Base-by-base conservation (phyloP, 2,888 invertebrate species). In the Campoplex nolae region DNA sequence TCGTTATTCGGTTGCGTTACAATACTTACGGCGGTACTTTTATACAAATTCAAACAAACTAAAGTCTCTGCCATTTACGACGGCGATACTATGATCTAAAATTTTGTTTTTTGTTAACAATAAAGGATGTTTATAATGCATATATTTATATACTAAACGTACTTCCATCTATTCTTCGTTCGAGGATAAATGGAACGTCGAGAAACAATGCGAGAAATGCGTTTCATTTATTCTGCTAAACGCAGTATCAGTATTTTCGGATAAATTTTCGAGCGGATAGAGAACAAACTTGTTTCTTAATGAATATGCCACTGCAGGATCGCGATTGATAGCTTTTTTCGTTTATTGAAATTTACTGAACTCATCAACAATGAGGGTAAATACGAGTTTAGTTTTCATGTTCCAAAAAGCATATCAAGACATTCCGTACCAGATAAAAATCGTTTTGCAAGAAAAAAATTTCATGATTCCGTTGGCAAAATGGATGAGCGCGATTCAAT, bases 71-170 rank as follows among this genome's bases (percentile, higher is more conserved):
- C 89, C 86, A 89, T 90, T 90, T 89, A 89, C 90, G 89, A 88
- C 88, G 88, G 89, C 89, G 88, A 90, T 90, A 89, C 85, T 92
- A 91, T 89, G 87, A 91, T 89, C 90, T 90, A 90, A 62, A 89
- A 89, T 92, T 91, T 90, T 90, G 89, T 92, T 92, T 92, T 93
- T 93, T 92, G 92, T 93, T 93, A 92, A 90, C 84, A 93, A 92
- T 92, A 93, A 93, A 93, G 90, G 76, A 92, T 92, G 91, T 93
- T 93, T 93, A 93, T 92, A 92, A 91, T 89, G 92, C 91, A 86
- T 56, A 83, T 51, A 48, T 65, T 32, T 48, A 35, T 65, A 51
- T 38, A 65, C 51, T 62, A 62, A 23, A 42, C 67, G 28, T 80
- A 70, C 77, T 74, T 35, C 13, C 48, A 38, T 78, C 16, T 54